A percentile compares a stretch with the other conserved stretches of the same genome.
These are phyloP conservation scores for Falco concolor DNA, from an alignment of 2,797 vertebrate species.

Conservation along the genomic window DNA sequence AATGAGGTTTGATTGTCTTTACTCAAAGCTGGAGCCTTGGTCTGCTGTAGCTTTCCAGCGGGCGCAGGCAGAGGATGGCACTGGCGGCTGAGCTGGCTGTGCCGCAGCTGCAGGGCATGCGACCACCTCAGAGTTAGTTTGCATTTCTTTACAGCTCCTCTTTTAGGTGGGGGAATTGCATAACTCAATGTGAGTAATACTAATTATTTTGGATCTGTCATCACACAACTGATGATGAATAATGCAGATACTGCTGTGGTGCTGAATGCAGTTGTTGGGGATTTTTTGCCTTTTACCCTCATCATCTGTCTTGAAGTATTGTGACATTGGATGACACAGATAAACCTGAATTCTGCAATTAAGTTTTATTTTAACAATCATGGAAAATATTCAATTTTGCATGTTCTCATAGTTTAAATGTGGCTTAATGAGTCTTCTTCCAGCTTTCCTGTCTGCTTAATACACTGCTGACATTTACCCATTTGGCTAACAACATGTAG, in stretches of 20 bases:
- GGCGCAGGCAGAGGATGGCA: not conserved
- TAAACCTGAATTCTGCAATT: slow-evolving; percentile 49
- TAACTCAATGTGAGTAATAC: slow-evolving; percentile 37
- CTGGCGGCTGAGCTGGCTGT: not conserved
- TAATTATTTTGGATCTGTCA: slow-evolving; percentile 61
- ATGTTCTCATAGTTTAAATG: not conserved
- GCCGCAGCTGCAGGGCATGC: not conserved
- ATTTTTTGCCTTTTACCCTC: slow-evolving; percentile 16
- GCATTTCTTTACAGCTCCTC: not conserved
- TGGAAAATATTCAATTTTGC: not conserved
- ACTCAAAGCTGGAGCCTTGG: not conserved
- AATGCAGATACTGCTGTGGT: slow-evolving; percentile 47
- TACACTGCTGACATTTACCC: not conserved
- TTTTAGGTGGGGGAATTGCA: slow-evolving; percentile 9
- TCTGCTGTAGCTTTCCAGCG: not conserved
- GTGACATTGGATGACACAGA: slow-evolving; percentile 55
- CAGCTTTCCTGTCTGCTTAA: not conserved
- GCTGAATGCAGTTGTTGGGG: not conserved
- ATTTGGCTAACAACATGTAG: not conserved
- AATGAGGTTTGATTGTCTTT: not conserved
- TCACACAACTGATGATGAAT: slow-evolving; percentile 56
- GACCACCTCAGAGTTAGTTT: not conserved
- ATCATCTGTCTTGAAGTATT: slow-evolving; percentile 52
- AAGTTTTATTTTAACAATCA: not conserved
- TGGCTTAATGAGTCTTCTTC: not conserved